Base-by-base conservation (phyloP, 2,113 vertebrate genomes). In the Xiphias gladius region DNA sequence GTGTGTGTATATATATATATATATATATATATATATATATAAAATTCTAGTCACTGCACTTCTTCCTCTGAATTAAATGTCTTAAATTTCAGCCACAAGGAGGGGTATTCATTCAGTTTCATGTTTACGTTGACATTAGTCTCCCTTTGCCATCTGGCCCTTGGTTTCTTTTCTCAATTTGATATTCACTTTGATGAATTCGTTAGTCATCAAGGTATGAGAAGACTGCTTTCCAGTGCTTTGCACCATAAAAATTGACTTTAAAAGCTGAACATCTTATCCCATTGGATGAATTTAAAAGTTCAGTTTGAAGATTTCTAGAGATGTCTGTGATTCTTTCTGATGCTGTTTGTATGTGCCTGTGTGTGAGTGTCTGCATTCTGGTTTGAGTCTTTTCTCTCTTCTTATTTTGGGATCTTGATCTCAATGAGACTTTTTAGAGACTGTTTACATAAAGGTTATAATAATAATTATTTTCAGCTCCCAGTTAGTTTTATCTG, bases 71-170 rank as follows among this genome's bases (percentile, higher is more conserved):
- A 50, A 11, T n/a, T n/a, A 54, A n/a, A n/a, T n/a, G 22, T 22
- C 46, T 48, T 48, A 54, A 52, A 57, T 1, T 57, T 14, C 52
- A 54, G 48, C 6, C 48, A 20, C 7, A 20, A 22, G 50, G 20
- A 22, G 2, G 50, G 50, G 9, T 20, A 8, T 52, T 17, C 20
- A 22, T n/a, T 52, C 19, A 10, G 20, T 52, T 24, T 55, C n/a
- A 8, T 43, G 75, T 58, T 43, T 57, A 54, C 57, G 13, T 19
- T 73, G 69, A 37, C n/a, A 58, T 43, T 20, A 46, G 39, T 63
- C 46, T 57, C 28, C 16, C 48, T 61, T 13, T 55, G 54, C 3
- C 54, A 2, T 55, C 14, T n/a, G 54, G 28, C 10, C 5, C 17
- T 37, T 4, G 3, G 4, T 12, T 8, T 22, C 30, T 20, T 32